phyloP scores from a whole-genome alignment of 2,888 invertebrate genomes.

The Drosophila flavopinicola region DNA sequence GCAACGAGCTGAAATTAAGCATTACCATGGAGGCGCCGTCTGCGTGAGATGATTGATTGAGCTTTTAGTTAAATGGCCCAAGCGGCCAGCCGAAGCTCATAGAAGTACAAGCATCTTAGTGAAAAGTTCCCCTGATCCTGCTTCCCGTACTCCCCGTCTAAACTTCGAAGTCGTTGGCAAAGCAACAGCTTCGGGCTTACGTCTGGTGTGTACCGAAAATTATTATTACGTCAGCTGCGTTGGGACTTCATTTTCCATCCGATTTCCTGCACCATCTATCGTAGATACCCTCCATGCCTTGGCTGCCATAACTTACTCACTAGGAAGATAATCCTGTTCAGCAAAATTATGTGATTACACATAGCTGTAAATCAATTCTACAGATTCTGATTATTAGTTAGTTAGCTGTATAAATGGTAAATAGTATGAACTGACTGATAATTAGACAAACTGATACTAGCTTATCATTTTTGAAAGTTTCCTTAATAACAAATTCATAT shows the following conservation, averaged over 20 bases:
- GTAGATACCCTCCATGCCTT: not conserved
- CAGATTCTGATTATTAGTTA: not conserved
- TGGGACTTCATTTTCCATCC: slow-evolving; percentile 31
- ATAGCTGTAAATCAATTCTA: not conserved
- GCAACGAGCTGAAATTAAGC: slow-evolving; percentile 52
- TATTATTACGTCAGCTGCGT: slow-evolving; percentile 42
- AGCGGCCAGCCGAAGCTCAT: slow-evolving; percentile 48
- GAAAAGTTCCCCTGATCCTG: slow-evolving; percentile 28
- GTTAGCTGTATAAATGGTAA: not conserved
- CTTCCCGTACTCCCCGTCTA: slow-evolving; percentile 1
- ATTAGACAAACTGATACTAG: too few species aligned
- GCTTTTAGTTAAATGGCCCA: slow-evolving; percentile 74
- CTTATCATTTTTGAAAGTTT: too few species aligned
- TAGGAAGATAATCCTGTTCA: slow-evolving; percentile 8
- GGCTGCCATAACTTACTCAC: slow-evolving; percentile 6
- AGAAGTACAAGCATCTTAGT: slow-evolving; percentile 53
- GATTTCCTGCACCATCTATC: slow-evolving; percentile 9
- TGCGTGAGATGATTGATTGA: slow-evolving; percentile 69
- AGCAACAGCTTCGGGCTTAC: slow-evolving; percentile 55
- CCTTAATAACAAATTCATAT: too few species aligned
- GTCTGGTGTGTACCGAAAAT: slow-evolving; percentile 44
- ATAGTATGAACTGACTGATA: too few species aligned
- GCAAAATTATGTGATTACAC: not conserved
- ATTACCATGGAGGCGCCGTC: slow-evolving; percentile 51
- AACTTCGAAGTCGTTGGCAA: slow-evolving; percentile 54